These are phyloP conservation scores for Gobio occitaniae DNA, from an alignment of 2,797 vertebrate genomes.

Conservation along the genomic window DNA sequence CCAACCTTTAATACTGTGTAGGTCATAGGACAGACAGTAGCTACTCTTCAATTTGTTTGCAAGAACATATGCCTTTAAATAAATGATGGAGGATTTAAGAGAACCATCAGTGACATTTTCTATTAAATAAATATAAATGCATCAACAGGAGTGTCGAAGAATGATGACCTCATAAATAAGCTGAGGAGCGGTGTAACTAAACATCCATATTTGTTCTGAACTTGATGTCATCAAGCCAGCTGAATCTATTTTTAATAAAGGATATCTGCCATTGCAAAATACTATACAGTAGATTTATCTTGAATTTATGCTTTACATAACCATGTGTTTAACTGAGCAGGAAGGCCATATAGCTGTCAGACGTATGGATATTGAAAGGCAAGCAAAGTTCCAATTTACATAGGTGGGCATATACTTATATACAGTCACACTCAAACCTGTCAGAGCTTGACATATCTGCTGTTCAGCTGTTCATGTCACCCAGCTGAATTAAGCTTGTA, in stretches of 20 bases:
- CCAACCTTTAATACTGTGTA: slow-evolving; percentile 1
- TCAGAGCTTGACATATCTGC: slow-evolving; percentile 15
- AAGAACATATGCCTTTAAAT: slow-evolving; percentile 52
- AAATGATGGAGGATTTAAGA: slow-evolving; percentile 50
- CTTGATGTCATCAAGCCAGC: slow-evolving; percentile 29
- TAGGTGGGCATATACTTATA: slow-evolving; percentile 15
- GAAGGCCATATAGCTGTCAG: slow-evolving; percentile 24
- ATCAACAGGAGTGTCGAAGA: slow-evolving; percentile 32
- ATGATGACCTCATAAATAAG: slow-evolving; percentile 39
- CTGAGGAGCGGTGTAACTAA: slow-evolving; percentile 43
- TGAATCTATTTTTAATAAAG: slow-evolving; percentile 56
- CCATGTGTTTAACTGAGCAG: slow-evolving; percentile 26
- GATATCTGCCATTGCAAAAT: slow-evolving; percentile 46
- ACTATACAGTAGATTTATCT: slow-evolving; percentile 42
- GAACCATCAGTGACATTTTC: slow-evolving; percentile 34
- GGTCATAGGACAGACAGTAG: not conserved
- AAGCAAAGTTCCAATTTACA: slow-evolving; percentile 37
- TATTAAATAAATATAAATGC: slow-evolving; percentile 58
- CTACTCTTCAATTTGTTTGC: slow-evolving; percentile 32
- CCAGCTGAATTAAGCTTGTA: slow-evolving; percentile 23
- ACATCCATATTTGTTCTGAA: slow-evolving; percentile 56
- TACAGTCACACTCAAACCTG: slow-evolving; percentile 10
- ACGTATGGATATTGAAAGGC: not conserved
- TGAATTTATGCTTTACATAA: slow-evolving; percentile 49
- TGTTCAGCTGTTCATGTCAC: not conserved